These are phyloP conservation scores for Bufo gargarizans DNA, from an alignment of 2,113 vertebrate genomes.

Conservation along the genomic window DNA sequence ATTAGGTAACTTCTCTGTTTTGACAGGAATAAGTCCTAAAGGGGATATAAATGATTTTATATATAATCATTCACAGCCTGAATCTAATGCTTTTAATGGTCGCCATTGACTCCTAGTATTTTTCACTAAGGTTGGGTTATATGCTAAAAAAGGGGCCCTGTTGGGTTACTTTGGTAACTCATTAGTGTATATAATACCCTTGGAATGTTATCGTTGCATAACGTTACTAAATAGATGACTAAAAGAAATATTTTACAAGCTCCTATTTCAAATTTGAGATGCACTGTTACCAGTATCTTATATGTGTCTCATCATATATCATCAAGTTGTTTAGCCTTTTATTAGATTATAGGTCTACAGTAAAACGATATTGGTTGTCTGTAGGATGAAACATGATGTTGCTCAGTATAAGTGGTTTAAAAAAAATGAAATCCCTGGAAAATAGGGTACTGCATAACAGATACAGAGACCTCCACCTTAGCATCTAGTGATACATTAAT, in stretches of 20 bases:
- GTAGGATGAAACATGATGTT: not conserved
- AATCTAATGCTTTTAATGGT: not conserved
- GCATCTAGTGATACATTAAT: not conserved
- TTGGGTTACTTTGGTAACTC: not conserved
- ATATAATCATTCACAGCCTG: not conserved
- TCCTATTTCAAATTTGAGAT: not conserved
- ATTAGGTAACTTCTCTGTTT: not conserved
- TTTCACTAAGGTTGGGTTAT: not conserved
- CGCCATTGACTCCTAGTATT: not conserved
- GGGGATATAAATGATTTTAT: not conserved
- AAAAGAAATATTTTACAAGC: not conserved
- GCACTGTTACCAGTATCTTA: not conserved
- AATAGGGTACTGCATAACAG: not conserved
- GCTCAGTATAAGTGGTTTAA: not conserved
- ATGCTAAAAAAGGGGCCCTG: not conserved
- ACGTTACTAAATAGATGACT: not conserved
- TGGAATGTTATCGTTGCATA: not conserved
- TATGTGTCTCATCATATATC: not conserved
- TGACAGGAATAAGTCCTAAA: not conserved
- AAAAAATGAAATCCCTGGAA: constrained; percentile 18
- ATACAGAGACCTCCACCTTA: not conserved
- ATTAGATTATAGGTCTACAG: constrained; percentile 7
- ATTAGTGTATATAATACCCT: not conserved
- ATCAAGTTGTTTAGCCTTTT: not conserved
- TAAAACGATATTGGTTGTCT: constrained; percentile 7